Evolutionary conservation across 2,888 invertebrate genomes (phyloP), one percentile per base, ranked within the genome.

Genomic region (Acleris laterana): DNA sequence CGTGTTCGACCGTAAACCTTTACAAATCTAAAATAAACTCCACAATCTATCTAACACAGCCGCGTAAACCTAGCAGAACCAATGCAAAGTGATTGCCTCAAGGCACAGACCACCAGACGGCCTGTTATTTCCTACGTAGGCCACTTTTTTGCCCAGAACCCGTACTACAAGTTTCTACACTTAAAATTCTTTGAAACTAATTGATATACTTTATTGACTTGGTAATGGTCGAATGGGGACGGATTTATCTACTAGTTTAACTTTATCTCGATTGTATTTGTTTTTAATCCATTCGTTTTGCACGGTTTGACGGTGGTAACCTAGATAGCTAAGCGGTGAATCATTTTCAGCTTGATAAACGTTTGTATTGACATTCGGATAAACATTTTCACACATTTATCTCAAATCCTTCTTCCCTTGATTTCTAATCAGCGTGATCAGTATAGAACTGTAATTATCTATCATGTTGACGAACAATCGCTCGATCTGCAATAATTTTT

Each of bases 131-230:
- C 55, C 66, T 57, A 57, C 61, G 32, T 51, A 55, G 65, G 25
- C 66, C 51, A 46, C 57, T 66, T 66, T 66, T 66, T 66, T 66
- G 51, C 57, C 32, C 56, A 46, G 56, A 66, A 55, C 66, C 61
- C 66, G 66, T 66, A 62, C 66, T 62, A 66, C 66, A 28, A 62
- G 66, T 66, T 66, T 66, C 66, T 66, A 66, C 62, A 66, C 52
- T 66, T 66, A 62, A 66, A 66, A 62, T 66, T 66, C 66, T 66
- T 66, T 62, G 66, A 56, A 62, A 66, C 66, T 66, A 66, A 66
- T 66, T 66, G 66, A 66, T 66, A 66, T 46, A 66, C 66, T 66
- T 66, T 66, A 66, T 66, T 66, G 66, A 62, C 61, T 56, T 19
- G 44, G 66, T 62, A 66, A 66, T 66, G 61, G 46, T 57, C 22